These are phyloP conservation scores for Leistus spinibarbis DNA, from an alignment of 2,888 invertebrate genomes.

Conservation along the genomic window DNA sequence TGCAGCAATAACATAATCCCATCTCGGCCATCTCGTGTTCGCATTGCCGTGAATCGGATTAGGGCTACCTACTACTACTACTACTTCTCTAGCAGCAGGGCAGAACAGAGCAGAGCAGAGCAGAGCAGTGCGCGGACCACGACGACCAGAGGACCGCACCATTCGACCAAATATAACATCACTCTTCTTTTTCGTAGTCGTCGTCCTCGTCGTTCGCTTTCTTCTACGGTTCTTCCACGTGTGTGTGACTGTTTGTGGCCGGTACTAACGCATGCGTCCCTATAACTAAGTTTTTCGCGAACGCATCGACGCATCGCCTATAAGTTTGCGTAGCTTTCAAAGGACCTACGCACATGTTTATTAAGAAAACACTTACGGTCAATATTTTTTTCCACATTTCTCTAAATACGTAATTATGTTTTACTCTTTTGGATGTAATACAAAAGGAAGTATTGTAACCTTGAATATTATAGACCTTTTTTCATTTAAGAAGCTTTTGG, in stretches of 20 bases:
- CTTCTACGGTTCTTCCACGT: not conserved
- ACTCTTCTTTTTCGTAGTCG: not conserved
- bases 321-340: not conserved
- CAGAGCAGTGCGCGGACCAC: not conserved
- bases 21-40: slow-evolving; percentile 39
- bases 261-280: not conserved
- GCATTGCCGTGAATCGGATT: slow-evolving; percentile 39
- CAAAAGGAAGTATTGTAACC: no score
- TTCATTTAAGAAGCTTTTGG: no score
- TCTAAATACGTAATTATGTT: no score
- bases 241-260: not conserved
- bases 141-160: slow-evolving; percentile 11
- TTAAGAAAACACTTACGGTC: not conserved
- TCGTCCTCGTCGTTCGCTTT: no score
- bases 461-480: no score
- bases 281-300: not conserved
- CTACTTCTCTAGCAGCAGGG: not conserved
- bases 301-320: not conserved
- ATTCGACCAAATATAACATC: slow-evolving; percentile 10
- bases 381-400: no score
- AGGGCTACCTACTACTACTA: no score
- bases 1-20: slow-evolving; percentile 40
- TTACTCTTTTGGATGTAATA: no score
- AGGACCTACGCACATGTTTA: not conserved
- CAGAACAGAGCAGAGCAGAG: slow-evolving; percentile 5